phyloP scores from a whole-genome alignment of 2,797 vertebrate species.

The Ceryle rudis region DNA sequence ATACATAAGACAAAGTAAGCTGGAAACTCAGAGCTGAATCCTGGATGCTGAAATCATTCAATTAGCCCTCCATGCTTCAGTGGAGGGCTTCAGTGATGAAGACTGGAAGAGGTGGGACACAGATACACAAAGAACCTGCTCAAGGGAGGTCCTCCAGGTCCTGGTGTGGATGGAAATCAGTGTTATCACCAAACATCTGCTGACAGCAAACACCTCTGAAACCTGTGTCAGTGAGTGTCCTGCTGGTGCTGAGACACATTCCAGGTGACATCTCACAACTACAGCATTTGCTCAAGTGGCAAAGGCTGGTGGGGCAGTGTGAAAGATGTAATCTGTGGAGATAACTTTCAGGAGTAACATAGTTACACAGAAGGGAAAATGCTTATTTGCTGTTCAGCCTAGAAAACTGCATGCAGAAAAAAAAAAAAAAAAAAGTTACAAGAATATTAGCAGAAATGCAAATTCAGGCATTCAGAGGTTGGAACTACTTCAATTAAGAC shows the following conservation, averaged over 20 bases:
- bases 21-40: background rate
- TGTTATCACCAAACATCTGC: background rate
- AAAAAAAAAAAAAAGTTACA: background rate
- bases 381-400: background rate
- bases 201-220: background rate
- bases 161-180: accelerated
- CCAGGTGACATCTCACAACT: background rate
- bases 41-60: background rate
- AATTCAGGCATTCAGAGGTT: background rate
- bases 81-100: background rate
- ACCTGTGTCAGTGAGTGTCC: background rate
- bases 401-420: background rate
- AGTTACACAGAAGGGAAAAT: background rate
- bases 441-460: background rate
- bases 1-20: background rate
- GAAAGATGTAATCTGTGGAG: background rate
- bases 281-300: background rate
- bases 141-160: background rate
- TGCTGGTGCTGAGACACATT: accelerated
- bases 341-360: background rate
- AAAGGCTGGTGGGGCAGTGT: background rate
- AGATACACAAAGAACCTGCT: background rate
- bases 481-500: background rate
- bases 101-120: background rate
- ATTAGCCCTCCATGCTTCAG: background rate